Evolutionary conservation across 2,888 invertebrate genomes (phyloP), one percentile per base, ranked within the genome.

Genomic region (Gastracanthus pulcherrimus): DNA sequence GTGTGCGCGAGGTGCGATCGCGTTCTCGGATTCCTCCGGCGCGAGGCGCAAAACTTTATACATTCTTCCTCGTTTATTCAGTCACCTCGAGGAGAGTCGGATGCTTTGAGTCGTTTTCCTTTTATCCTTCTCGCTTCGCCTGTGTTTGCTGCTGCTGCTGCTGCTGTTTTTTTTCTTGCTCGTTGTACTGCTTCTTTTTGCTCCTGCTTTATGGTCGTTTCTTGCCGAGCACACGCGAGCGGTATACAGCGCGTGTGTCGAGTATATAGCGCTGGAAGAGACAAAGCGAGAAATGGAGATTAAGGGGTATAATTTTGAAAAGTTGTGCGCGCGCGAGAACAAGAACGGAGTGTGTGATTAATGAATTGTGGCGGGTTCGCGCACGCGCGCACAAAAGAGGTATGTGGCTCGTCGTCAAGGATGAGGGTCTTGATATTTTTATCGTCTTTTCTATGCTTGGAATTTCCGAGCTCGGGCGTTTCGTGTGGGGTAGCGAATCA

Each of bases 51-150:
- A 60, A 76, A 81, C 81, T 76, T 81, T 81, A 58, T 81, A 41
- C 81, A 72, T 81, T 81, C 76, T 76, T 81, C 48, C 67, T 81
- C 81, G 23, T 81, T 81, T 66, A 81, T 81, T 77, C 81, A 67
- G 55, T 58, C 71, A 58, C 67, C 75, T 64, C 51, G 34, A 23
- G n/a, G n/a, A 9, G 7, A n/a, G 38, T 64, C 48, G 78, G 45
- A 11, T 26, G 48, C 60, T 19, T 76, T 58, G 51, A 13, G 16
- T 45, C 19, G 55, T 36, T 34, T 0, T n/a, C 7, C 66, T 66
- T 19, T 78, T 38, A 19, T 64, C 29, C 19, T 34, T 38, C 16
- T 29, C 36, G 5, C 62, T 4, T 11, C 7, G n/a, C 66, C 7
- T 19, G 29, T 48, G 60, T 45, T n/a, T 11, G 67, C 19, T 48